Conservation (phyloP, 2,113 vertebrate genomes). For the Psilopsiagon aurifrons region DNA sequence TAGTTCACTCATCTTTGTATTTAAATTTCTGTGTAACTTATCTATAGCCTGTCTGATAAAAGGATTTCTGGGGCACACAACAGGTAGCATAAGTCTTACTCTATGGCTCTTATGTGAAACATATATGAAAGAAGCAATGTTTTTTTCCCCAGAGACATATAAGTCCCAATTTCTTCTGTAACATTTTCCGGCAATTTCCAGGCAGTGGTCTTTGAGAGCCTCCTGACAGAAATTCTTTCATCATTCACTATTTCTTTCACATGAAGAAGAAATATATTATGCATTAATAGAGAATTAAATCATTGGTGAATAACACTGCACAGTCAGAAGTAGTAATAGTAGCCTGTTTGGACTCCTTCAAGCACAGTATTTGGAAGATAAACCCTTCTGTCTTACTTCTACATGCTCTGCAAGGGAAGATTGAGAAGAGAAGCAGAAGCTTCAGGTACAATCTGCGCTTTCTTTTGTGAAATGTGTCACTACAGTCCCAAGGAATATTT, state of each 20-base stretch:
- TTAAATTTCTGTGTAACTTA: background rate
- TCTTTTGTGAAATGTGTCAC: background rate
- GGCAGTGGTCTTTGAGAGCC: background rate
- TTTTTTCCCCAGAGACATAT: background rate
- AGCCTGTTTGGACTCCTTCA: background rate
- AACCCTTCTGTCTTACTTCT: background rate
- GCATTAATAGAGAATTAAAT: background rate
- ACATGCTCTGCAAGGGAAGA: accelerated
- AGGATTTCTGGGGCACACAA: background rate
- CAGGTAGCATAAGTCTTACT: background rate
- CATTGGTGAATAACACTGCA: background rate
- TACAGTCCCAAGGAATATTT: background rate
- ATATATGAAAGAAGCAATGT: background rate
- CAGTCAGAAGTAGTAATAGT: background rate
- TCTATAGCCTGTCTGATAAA: background rate
- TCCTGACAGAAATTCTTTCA: background rate
- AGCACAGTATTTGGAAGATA: background rate
- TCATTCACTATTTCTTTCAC: background rate
- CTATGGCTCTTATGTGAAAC: background rate
- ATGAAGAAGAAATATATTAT: background rate
- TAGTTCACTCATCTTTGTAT: background rate
- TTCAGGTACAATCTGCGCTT: background rate
- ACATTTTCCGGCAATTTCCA: background rate
- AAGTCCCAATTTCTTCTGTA: background rate
- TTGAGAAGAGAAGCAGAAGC: background rate